Evolutionary conservation across 2,797 vertebrate species (phyloP).

Genomic region (Melanotaenia trifasciata): DNA sequence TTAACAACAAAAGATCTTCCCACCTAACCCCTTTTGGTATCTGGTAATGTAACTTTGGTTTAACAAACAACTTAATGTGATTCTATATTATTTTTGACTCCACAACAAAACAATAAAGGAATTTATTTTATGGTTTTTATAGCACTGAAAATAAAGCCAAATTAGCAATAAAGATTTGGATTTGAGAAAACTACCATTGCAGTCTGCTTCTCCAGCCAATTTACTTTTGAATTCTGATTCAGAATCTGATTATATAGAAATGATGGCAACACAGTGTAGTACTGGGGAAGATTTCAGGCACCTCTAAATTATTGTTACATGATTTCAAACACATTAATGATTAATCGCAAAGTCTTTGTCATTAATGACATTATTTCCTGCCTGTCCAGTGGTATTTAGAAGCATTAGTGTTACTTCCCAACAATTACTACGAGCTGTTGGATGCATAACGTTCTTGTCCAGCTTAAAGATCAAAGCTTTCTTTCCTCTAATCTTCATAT

Average conservation of each 20-base stretch:
- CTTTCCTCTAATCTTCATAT: background rate
- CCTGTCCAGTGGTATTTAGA: background rate
- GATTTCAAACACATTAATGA: background rate
- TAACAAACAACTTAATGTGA: background rate
- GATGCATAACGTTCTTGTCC: background rate
- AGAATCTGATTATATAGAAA: background rate
- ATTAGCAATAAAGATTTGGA: too few relatives aligned
- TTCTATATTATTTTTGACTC: background rate
- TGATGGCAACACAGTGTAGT: background rate
- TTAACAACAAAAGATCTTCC: background rate
- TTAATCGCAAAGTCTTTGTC: background rate
- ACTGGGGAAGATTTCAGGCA: background rate
- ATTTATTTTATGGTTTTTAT: background rate
- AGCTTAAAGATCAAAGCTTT: background rate
- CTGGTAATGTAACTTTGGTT: background rate
- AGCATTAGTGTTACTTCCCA: background rate
- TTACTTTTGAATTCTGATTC: background rate
- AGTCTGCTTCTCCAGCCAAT: background rate
- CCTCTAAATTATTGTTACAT: background rate
- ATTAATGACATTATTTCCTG: background rate
- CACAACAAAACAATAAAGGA: background rate
- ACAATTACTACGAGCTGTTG: background rate
- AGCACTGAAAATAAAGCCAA: too few relatives aligned
- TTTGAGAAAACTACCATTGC: background rate
- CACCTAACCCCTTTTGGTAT: background rate